Evolutionary conservation across 2,797 vertebrate species (phyloP), one percentile per base, ranked within the genome.

Genomic region (Melanogrammus aeglefinus): DNA sequence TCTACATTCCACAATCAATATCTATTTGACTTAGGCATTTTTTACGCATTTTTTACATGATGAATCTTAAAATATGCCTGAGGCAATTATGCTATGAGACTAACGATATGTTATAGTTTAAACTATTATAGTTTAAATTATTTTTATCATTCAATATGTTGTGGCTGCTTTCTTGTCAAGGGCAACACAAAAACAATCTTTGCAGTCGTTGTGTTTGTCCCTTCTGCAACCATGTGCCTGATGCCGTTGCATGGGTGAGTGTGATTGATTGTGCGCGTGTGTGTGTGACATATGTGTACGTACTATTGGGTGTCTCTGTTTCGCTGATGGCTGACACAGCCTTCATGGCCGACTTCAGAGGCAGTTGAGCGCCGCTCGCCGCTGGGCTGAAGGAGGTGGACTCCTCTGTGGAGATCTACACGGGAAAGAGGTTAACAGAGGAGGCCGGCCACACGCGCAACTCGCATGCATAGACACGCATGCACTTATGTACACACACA

Each of bases 291-390:
- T 47, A 73, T 76, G 75, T 74, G 79, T 81, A 91, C 92, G 38
- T 92, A 94, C 94, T 94, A 66, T 93, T 92, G 74, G 92, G 86
- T 0, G 92, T 91, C 85, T 95, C 93, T 10, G 91, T 85, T 84
- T 93, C 86, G 0, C 93, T 90, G 90, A 91, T 88, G 77, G 96
- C 96, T 47, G 95, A 87, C 29, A 92, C 93, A 1, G 95, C 94
- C 90, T 99, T 99, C 86, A 98, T 87, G 0, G 96, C 97, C 0
- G 97, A 96, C 86, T 99, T 99, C 82, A 98, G 94, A 70, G 97
- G 97, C 79, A 97, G 96, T 80, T 94, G 95, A 44, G 91, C 83
- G 10, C 95, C 94, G 10, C 90, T 83, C 0, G 82, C 94, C n/a
- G 92, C 78, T 0, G 94, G 94, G 72, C 91, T 86, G 83, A 95